phyloP scores from a whole-genome alignment of 2,888 invertebrate genomes.

The Nowickia ferox region DNA sequence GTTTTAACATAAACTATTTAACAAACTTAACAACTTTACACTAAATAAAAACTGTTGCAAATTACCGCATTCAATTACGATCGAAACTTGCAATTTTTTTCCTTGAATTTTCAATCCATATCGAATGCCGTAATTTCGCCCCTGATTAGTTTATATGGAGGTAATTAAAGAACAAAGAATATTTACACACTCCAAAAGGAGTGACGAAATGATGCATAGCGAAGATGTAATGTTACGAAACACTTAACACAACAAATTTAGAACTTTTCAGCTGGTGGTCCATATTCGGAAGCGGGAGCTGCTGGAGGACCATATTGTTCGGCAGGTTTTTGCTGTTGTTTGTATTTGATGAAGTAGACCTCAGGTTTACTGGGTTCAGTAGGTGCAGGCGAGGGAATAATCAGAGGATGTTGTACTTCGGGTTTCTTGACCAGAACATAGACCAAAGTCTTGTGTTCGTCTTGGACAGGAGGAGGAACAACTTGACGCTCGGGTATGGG shows the following conservation, averaged over 20 bases:
- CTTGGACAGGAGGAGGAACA: slow-evolving; percentile 88
- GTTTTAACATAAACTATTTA: slow-evolving; percentile 53
- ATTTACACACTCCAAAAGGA: slow-evolving; percentile 56
- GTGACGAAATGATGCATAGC: not conserved
- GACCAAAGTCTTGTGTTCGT: slow-evolving; percentile 94
- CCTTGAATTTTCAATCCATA: too few species aligned
- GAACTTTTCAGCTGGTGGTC: slow-evolving; percentile 81
- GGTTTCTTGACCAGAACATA: slow-evolving; percentile 95
- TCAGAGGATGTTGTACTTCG: slow-evolving; percentile 91
- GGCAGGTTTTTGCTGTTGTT: slow-evolving; percentile 80
- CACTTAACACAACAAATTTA: slow-evolving; percentile 67
- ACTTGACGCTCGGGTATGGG: slow-evolving; percentile 84
- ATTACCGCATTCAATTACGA: too few species aligned
- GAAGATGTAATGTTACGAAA: not conserved
- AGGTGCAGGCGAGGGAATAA: slow-evolving; percentile 91
- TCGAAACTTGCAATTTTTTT: too few species aligned
- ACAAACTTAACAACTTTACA: slow-evolving; percentile 67
- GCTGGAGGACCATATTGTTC: slow-evolving; percentile 81
- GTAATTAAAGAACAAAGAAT: slow-evolving; percentile 47
- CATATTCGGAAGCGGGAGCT: slow-evolving; percentile 79
- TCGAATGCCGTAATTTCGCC: too few species aligned
- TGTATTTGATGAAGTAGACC: slow-evolving; percentile 94
- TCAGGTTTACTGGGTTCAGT: slow-evolving; percentile 95
- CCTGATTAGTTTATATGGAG: slow-evolving; percentile 15
- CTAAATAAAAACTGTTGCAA: slow-evolving; percentile 39